These are phyloP conservation scores for Palythoa grandis DNA, from an alignment of 92 coral and sea anemone species.

Conservation along the genomic window DNA sequence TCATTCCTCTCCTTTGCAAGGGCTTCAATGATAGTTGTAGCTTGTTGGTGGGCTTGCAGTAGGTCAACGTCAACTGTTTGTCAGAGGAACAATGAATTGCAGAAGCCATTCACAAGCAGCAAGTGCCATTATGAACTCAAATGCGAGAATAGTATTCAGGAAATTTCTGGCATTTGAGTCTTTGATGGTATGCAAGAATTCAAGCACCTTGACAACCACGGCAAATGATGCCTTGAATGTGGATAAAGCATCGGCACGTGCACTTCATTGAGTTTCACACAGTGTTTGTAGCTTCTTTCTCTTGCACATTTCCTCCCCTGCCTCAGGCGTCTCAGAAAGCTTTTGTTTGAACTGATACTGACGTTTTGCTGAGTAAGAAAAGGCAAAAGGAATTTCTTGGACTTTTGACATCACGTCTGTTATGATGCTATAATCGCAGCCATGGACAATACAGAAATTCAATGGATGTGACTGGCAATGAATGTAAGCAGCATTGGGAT, in stretches of 20 bases:
- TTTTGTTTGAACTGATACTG: constrained; percentile 38
- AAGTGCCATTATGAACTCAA: constrained; percentile 42
- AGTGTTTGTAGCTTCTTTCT: constrained; percentile 32
- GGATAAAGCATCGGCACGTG: constrained; percentile 31
- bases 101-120: constrained; percentile 35
- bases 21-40: constrained; percentile 27
- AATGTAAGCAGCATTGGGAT: constrained; percentile 12
- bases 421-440: constrained; percentile 24
- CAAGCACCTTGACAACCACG: constrained; percentile 39
- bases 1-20: constrained; percentile 27
- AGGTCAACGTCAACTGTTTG: constrained; percentile 33
- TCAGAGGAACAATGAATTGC: constrained; percentile 41
- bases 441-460: constrained; percentile 29
- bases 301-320: constrained; percentile 24
- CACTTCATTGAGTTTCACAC: constrained; percentile 40
- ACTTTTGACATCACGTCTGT: constrained; percentile 37
- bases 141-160: constrained; percentile 31
- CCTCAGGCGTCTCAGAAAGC: constrained; percentile 37
- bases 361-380: constrained; percentile 40
- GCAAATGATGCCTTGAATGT: constrained; percentile 43
- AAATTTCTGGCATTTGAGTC: constrained; percentile 42
- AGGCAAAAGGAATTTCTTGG: constrained; percentile 41
- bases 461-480: constrained; percentile 43
- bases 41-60: constrained; percentile 34
- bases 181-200: constrained; percentile 28